phyloP scores from a whole-genome alignment of 2,888 invertebrate genomes.

The Horisme vitalbata region DNA sequence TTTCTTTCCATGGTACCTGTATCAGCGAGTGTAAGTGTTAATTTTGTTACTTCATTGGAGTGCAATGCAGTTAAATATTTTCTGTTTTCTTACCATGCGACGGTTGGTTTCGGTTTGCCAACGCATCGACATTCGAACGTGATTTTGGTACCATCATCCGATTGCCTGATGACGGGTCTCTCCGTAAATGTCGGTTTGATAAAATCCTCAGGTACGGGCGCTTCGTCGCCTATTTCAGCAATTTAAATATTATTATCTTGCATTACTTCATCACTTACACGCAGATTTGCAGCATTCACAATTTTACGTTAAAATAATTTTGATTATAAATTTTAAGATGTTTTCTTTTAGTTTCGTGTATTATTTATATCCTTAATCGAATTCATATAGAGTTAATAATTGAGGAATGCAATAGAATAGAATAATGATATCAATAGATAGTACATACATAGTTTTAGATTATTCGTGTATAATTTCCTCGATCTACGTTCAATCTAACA shows the following conservation, averaged over 20 bases:
- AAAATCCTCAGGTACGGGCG: constrained; percentile 95
- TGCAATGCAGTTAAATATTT: constrained; percentile 35
- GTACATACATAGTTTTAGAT: constrained; percentile 53
- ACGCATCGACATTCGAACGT: constrained; percentile 98
- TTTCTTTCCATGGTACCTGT: constrained; percentile 92
- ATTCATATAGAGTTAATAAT: constrained; percentile 72
- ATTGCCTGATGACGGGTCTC: constrained; percentile 98
- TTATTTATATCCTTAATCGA: constrained; percentile 49
- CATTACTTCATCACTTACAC: constrained; percentile 42
- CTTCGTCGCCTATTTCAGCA: constrained; percentile 92
- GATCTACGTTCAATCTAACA: constrained; percentile 56
- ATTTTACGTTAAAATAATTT: constrained; percentile 30
- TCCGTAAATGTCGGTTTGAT: constrained; percentile 99
- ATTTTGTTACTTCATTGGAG: constrained; percentile 38
- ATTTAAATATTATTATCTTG: constrained; percentile 48
- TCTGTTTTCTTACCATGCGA: constrained; percentile 91
- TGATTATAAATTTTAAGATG: constrained; percentile 71
- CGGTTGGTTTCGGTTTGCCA: constrained; percentile 97
- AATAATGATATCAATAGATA: constrained; percentile 60
- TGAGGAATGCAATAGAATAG: constrained; percentile 62
- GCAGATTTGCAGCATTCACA: constrained; percentile 60
- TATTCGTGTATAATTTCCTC: constrained; percentile 51
- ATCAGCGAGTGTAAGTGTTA: constrained; percentile 48
- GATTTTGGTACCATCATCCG: constrained; percentile 97
- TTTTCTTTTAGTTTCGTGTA: constrained; percentile 72